phyloP scores from a whole-genome alignment of 1,140 invertebrate genomes.

The Gryllus bimaculatus region DNA sequence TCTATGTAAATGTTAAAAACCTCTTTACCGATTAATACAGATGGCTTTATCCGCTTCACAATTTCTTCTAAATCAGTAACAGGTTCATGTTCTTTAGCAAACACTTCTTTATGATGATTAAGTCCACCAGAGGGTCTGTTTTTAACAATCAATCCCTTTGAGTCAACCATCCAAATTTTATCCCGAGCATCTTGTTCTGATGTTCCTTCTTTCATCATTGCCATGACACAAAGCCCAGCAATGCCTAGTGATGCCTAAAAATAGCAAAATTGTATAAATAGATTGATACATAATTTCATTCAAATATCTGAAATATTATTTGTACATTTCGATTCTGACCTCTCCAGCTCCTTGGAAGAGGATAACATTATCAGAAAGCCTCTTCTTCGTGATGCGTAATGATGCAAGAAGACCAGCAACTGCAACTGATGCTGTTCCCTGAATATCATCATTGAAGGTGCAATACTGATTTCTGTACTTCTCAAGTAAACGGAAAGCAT shows the following conservation, averaged over 20 bases:
- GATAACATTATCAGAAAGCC: constrained; percentile 70
- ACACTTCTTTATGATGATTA: constrained; percentile 62
- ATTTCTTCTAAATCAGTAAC: constrained; percentile 68
- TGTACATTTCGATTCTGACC: constrained; percentile 33
- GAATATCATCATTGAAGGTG: constrained; percentile 96
- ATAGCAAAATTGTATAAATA: neutral
- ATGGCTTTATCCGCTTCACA: constrained; percentile 73
- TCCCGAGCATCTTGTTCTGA: constrained; percentile 61
- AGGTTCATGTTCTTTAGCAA: constrained; percentile 71
- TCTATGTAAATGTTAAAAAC: neutral
- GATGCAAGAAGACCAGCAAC: constrained; percentile 83
- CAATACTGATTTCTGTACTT: constrained; percentile 82
- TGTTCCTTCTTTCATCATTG: constrained; percentile 75
- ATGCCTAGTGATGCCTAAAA: constrained; percentile 76
- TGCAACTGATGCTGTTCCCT: constrained; percentile 88
- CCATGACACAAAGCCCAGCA: constrained; percentile 73
- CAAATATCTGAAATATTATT: neutral
- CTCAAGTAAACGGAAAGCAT: constrained; percentile 83
- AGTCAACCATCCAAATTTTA: constrained; percentile 84
- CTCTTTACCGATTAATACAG: constrained; percentile 67
- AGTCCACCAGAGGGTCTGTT: constrained; percentile 60
- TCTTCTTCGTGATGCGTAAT: constrained; percentile 64
- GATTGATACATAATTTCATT: constrained; percentile 8
- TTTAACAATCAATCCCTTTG: constrained; percentile 70
- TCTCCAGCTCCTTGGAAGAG: constrained; percentile 90